Base-by-base conservation (phyloP, 2,888 invertebrate species). In the Hemistola chrysoprasaria region DNA sequence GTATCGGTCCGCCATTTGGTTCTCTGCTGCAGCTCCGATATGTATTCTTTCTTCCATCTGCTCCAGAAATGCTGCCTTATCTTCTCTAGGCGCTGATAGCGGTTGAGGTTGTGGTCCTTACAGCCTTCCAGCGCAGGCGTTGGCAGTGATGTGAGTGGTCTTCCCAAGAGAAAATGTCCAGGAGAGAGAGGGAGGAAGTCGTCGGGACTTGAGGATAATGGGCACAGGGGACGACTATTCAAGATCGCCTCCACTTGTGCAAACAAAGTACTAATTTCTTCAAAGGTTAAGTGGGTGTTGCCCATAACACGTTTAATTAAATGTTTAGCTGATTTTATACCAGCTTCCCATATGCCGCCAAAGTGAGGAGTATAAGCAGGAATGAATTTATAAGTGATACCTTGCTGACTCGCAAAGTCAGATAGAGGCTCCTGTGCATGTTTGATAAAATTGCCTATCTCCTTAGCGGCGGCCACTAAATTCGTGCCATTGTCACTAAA, bases 401-500 rank as follows among this genome's bases (percentile, higher is more conserved):
- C 16, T 16, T 16, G 16, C 16, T 16, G 3, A 16, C 16, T 4
- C 2, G 16, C 16, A 16, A 16, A 16, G 2, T 16, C 16, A 16
- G 16, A 16, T 16, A 16, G 16, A 16, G 2, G 2, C 4, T 16
- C 16, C 16, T 16, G 2, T 2, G 2, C 4, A 3, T 8, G 5
- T 11, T 51, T 44, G 11, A 56, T 22, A 47, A 65, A 59, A 8
- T 16, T 3, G 6, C 31, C 31, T 10, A 62, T 8, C 10, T 60
- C 58, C 11, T 56, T 61, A 10, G 48, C 47, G 1, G 56, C 55
- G 0, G 50, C 61, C 1, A 60, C 56, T 38, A 63, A 62, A 28
- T 56, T 62, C 0, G 52, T 46, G 0, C 64, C 66, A 36, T 62
- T 64, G 22, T 67, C 65, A 8, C 41, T 54, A 34, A 50, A 62